These are phyloP conservation scores for Oxyruncus cristatus DNA, from an alignment of 2,113 vertebrate genomes.

Conservation along the genomic window DNA sequence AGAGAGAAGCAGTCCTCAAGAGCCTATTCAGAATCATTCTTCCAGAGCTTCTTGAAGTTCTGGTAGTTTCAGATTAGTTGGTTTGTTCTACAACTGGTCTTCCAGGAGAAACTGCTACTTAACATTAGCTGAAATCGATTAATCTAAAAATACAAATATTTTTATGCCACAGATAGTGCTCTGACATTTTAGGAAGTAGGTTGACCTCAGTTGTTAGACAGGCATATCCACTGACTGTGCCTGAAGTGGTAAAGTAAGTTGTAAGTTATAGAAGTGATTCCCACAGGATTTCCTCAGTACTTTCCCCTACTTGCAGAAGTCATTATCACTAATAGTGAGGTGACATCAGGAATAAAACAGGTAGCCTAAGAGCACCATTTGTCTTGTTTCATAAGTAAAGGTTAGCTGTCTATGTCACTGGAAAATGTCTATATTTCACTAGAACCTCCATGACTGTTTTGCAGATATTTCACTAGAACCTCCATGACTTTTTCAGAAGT, in stretches of 20 bases:
- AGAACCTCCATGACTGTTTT: not conserved
- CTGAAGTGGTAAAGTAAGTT: not conserved
- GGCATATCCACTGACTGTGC: not conserved
- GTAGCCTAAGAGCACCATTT: not conserved
- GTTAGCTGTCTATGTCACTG: not conserved
- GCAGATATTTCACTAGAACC: not conserved
- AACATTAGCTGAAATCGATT: not conserved
- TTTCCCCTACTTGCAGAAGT: not conserved
- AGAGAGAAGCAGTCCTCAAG: not conserved
- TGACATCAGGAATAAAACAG: not conserved
- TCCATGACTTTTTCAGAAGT: not conserved
- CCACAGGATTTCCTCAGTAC: not conserved
- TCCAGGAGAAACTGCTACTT: not conserved
- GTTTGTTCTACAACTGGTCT: not conserved
- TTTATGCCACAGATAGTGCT: not conserved
- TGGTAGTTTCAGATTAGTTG: not conserved
- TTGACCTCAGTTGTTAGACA: not conserved
- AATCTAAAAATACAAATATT: not conserved
- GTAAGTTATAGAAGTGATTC: not conserved
- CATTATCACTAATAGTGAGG: not conserved
- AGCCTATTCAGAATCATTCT: not conserved
- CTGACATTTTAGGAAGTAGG: not conserved
- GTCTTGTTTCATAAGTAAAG: not conserved
- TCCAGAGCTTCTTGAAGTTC: not conserved
- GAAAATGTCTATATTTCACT: not conserved